Conservation (phyloP, 2,797 vertebrate species). For the Phataginus tricuspis region DNA sequence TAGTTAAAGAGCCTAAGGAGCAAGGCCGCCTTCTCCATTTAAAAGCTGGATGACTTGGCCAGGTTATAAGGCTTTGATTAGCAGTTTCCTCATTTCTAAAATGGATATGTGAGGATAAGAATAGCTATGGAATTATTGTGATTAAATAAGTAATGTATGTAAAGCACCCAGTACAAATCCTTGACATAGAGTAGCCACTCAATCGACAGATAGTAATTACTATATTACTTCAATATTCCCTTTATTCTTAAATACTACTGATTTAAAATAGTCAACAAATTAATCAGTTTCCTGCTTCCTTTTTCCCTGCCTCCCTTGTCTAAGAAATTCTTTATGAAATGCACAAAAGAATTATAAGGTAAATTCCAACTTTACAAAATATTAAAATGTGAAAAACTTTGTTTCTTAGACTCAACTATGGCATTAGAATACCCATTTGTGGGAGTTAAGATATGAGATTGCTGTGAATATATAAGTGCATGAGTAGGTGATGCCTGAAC, state of each 20-base stretch:
- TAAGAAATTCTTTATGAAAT: background rate
- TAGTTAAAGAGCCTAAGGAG: background rate
- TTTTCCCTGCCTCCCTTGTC: background rate
- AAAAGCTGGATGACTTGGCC: background rate
- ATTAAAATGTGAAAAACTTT: background rate
- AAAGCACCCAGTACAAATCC: background rate
- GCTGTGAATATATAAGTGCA: background rate
- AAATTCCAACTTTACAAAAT: background rate
- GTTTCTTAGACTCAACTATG: background rate
- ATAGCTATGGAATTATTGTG: background rate
- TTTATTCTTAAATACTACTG: background rate
- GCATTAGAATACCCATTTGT: background rate
- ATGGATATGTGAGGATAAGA: background rate
- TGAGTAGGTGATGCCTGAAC: background rate
- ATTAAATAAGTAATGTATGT: background rate
- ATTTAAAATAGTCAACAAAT: background rate
- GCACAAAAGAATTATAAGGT: background rate
- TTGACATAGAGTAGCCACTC: background rate
- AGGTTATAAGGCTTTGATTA: background rate
- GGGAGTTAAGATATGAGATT: background rate
- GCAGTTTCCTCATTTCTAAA: background rate
- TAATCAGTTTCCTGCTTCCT: background rate
- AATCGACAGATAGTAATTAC: background rate
- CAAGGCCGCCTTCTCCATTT: background rate
- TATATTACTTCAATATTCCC: background rate